Base-by-base conservation (phyloP, 1,140 invertebrate genomes). In the Aphelinus certus region DNA sequence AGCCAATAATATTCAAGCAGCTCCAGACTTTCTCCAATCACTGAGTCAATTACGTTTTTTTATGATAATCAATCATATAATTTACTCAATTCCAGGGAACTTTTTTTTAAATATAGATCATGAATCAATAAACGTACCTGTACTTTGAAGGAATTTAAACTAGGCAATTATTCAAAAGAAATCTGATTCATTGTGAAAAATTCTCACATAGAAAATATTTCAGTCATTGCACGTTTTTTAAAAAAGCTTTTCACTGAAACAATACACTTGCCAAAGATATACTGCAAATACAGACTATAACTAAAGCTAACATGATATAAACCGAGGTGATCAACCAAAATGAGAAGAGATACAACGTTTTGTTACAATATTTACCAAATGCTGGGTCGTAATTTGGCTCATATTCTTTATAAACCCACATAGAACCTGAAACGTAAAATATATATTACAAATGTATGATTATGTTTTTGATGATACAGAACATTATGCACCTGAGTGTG, bases 381-480 rank as follows among this genome's bases (percentile, higher is more conserved):
- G 81, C 71, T 73, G 88, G 86, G 79, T 91, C 88, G 78, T 90
- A 91, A 77, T 90, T 90, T 57, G 91, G 91, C 77, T 91, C 88
- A 77, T 91, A 92, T 75, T 91, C 89, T 79, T 90, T 90, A 78
- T 92, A 92, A 6, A 92, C 90, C 91, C 91, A 92, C 77, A 91
- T 89, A 26, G 91, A 92, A 77, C 91, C 91, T 91, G 70, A 49
- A 85, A 83, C 71, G 60, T 65, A 73, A 49, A 55, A 63, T 67
- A 42, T 66, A 61, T 67, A 55, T 57, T 68, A 1, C 53, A 53
- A 47, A 4, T 53, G 51, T 26, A 26, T 26, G 26, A 26, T 26
- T 26, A 26, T 26, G 26, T 26, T 26, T 26, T 26, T 26, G 26
- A 26, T 26, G 26, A 26, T 26, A 26, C 0, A 26, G 26, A 26